Evolutionary conservation across 2,113 vertebrate species (phyloP), one percentile per base, ranked within the genome.

Genomic region (Mesoclemmys tuberculata): DNA sequence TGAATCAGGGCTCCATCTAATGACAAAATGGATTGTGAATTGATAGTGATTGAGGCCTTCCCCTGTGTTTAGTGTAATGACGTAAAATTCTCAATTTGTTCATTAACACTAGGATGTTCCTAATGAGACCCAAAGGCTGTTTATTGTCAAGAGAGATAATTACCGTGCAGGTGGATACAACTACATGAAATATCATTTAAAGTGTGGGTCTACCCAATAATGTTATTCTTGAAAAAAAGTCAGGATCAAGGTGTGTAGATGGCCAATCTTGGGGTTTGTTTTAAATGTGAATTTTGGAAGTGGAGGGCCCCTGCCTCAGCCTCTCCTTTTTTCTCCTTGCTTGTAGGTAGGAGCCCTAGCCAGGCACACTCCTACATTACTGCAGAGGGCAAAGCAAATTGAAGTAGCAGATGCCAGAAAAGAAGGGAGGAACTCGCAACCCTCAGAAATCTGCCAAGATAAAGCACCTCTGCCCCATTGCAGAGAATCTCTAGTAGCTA

Each of bases 71-170:
- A 90, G 86, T 13, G 1, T 77, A 94, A 82, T 89, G 77, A 93
- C 64, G 75, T 83, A 93, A 87, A 52, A 82, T 61, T 80, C 46
- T 87, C 26, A 75, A 93, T 29, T 91, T 54, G 3, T 87, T 96
- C 95, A 93, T 93, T 82, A 95, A 89, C 46, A n/a, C 10, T 2
- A 96, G 82, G 89, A 96, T 92, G 58, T 35, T 83, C 75, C 90
- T 93, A 95, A 95, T 88, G 96, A 97, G 81, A 79, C 92, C 80
- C 56, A 86, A 7, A 88, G 81, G 27, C 38, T n/a, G 89, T 75
- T 75, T 44, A 51, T 89, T 92, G 89, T 88, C 80, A 82, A 92
- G 58, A 92, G 71, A 90, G 41, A 51, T 31, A 41, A 89, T 94
- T 94, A 90, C 85, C 86, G 64, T 58, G 83, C 55, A 93, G 95